Percentiles rank a stretch among this genome's conserved stretches.
Evolutionary conservation across 2,888 invertebrate genomes (phyloP).

Genomic region (Spisula solida): DNA sequence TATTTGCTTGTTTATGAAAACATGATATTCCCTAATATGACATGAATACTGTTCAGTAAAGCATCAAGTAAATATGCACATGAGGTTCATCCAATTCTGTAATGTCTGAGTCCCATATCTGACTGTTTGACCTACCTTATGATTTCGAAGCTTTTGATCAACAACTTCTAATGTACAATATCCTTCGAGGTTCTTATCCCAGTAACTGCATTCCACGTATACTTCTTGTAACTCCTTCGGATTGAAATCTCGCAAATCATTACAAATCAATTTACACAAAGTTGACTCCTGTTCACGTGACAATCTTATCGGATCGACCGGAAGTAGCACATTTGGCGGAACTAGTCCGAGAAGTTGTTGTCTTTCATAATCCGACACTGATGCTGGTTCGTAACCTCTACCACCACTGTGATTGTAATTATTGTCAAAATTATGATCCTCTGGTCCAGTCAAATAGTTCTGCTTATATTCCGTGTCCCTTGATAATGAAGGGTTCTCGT

Average conservation of each 20-base stretch:
- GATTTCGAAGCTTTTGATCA: slow-evolving; percentile 69
- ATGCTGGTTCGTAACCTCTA: slow-evolving; percentile 17
- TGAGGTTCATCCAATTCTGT: too few species aligned
- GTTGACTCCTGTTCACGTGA: slow-evolving; percentile 76
- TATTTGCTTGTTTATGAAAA: too few species aligned
- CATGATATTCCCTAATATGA: too few species aligned
- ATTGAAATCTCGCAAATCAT: slow-evolving; percentile 76
- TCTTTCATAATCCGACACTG: slow-evolving; percentile 51
- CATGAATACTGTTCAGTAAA: too few species aligned
- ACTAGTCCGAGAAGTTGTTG: slow-evolving; percentile 66
- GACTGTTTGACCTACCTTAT: slow-evolving; percentile 66
- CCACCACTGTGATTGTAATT: slow-evolving; percentile 14
- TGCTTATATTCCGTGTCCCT: slow-evolving; percentile 65
- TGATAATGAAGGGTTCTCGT: slow-evolving; percentile 56
- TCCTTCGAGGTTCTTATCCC: slow-evolving; percentile 77
- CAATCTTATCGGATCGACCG: slow-evolving; percentile 76
- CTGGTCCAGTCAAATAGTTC: slow-evolving; percentile 47
- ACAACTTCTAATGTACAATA: slow-evolving; percentile 80
- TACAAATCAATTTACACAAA: slow-evolving; percentile 75
- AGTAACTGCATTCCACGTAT: slow-evolving; percentile 81
- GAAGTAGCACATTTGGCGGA: slow-evolving; percentile 77
- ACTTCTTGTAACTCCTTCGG: slow-evolving; percentile 77
- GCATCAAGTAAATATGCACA: too few species aligned
- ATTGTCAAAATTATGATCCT: slow-evolving; percentile 40
- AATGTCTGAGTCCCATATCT: too few species aligned